A percentile compares a stretch with the other conserved stretches of the same genome.
Evolutionary conservation across 2,113 vertebrate species (phyloP).

Genomic region (Stigmatopora nigra): DNA sequence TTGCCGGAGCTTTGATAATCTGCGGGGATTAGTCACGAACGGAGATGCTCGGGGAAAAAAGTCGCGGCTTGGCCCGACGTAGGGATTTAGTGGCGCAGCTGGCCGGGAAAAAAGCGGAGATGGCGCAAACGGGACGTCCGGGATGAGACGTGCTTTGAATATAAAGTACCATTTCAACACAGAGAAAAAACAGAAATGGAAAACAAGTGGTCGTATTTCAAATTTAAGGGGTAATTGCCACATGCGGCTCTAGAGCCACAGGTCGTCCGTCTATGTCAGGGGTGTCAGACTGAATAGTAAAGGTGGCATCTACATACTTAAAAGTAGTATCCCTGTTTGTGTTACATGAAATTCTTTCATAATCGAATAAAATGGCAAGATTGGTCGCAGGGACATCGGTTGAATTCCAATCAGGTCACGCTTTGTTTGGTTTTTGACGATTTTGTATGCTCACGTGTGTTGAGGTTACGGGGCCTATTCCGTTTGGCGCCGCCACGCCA

Average conservation of each 20-base stretch:
- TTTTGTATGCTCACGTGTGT: conserved; percentile 8
- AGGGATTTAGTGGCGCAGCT: conserved; percentile 31
- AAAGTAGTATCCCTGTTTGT: too few relatives aligned
- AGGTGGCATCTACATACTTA: too few relatives aligned
- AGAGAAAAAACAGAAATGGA: neutral
- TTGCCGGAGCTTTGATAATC: neutral
- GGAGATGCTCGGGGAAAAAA: conserved; percentile 2
- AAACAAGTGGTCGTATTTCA: too few relatives aligned
- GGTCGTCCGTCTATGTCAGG: too few relatives aligned
- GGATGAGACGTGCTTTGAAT: conserved; percentile 9
- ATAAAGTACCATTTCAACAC: neutral
- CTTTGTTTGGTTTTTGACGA: conserved; percentile 21
- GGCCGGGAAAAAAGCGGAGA: conserved; percentile 42
- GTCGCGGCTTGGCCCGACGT: conserved; percentile 1
- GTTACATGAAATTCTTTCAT: too few relatives aligned
- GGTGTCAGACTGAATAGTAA: too few relatives aligned
- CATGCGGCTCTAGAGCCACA: too few relatives aligned
- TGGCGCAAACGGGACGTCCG: conserved; percentile 57
- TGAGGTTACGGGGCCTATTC: conserved; percentile 13
- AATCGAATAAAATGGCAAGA: conserved; percentile 4
- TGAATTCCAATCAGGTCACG: neutral
- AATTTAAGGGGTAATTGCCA: too few relatives aligned
- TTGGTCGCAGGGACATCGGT: conserved; percentile 5
- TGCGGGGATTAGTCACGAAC: neutral
- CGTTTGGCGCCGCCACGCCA: neutral